phyloP scores from a whole-genome alignment of 2,113 vertebrate species.

The Cynocephalus volans region DNA sequence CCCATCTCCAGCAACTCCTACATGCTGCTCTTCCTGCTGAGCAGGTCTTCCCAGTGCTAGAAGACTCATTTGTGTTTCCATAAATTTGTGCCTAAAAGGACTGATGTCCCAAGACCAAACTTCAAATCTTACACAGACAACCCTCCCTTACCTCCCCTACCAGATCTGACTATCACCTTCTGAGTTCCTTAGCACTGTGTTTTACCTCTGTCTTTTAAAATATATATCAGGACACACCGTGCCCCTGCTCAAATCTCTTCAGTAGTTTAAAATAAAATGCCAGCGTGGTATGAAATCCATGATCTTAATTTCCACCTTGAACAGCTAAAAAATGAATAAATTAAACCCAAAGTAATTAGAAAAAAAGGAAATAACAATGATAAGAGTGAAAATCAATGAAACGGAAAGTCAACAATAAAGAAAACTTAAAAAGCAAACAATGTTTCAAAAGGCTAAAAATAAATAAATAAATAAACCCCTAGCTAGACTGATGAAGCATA shows the following conservation, averaged over 20 bases:
- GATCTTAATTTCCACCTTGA: not conserved
- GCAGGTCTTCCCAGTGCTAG: accelerated
- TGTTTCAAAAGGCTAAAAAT: not conserved
- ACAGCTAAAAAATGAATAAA: not conserved
- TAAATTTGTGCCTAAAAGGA: accelerated
- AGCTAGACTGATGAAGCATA: not conserved
- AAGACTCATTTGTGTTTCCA: too few relatives aligned
- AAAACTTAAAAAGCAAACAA: not conserved
- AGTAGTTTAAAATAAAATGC: not conserved
- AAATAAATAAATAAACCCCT: not conserved
- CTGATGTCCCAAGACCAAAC: accelerated
- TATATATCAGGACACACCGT: accelerated
- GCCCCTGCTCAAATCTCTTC: not conserved
- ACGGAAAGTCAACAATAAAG: not conserved
- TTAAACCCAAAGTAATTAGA: not conserved
- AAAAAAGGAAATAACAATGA: not conserved
- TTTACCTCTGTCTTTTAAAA: not conserved
- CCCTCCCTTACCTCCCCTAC: accelerated
- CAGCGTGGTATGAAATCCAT: accelerated
- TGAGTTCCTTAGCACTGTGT: accelerated
- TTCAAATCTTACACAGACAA: not conserved
- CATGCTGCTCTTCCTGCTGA: too few relatives aligned
- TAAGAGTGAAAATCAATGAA: not conserved
- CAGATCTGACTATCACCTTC: accelerated
- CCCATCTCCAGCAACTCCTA: too few relatives aligned